Evolutionary conservation across 2,113 vertebrate species (phyloP), one percentile per base, ranked within the genome.

Genomic region (Synodontis membranacea): DNA sequence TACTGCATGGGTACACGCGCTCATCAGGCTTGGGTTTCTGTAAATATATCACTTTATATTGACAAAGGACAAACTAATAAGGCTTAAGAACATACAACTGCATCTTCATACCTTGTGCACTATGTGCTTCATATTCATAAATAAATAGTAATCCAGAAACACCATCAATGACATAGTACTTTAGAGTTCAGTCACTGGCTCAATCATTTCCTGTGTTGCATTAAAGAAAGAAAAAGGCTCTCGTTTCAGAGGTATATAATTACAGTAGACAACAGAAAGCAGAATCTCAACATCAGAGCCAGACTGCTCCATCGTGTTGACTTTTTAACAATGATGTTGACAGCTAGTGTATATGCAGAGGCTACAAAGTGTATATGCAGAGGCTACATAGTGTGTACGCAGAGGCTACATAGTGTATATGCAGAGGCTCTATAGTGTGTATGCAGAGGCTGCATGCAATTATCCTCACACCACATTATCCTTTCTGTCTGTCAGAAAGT

Each of bases 131-230:
- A 98, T 97, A 21, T 97, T 97, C 98, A 0, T 99, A 98, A 88
- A 99, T 97, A 68, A 96, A 99, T 7, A 99, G 91, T 86, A 99
- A 99, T 0, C 98, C 98, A n/a, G 99, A 99, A 3, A 99, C 97
- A 0, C 98, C 98, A 75, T 99, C 98, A 0, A 99, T 99, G 83
- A 99, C 97, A 0, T 99, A 99, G 84, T 99, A 99, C 98, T 99
- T 99, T 15, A 99, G 92, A 17, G 97, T 98, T 87, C 92, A 94
- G 84, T 98, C 96, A 84, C 83, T 95, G 64, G 92, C 60, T 84
- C 95, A 95, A 39, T 99, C 97, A 0, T 95, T 95, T 91, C 99
- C 98, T 99, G 91, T 5, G 86, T 86, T n/a, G 42, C 42, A 34
- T 39, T 39, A 48, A 31, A 39, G 10, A 28, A 80, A 28, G 70